phyloP scores from a whole-genome alignment of 2,113 vertebrate species.

The Monopterus albus region DNA sequence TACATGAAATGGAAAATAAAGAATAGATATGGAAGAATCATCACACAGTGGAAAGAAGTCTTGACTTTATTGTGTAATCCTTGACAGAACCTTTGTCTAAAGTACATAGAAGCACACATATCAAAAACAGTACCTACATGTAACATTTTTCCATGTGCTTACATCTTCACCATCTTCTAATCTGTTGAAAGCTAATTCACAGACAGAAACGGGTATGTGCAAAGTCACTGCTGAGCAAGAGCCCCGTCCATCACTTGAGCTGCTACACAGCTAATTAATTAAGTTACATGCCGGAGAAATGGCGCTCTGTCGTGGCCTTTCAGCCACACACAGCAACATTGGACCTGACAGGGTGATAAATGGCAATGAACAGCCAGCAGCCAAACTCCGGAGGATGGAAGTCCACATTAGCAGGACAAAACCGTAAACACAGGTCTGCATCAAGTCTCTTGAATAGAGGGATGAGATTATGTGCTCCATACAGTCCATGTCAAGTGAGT shows the following conservation, averaged over 20 bases:
- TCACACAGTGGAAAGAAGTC: too few relatives aligned
- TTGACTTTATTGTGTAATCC: too few relatives aligned
- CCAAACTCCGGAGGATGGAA: conserved; percentile 9
- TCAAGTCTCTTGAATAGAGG: background rate
- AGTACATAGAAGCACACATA: background rate
- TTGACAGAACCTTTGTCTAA: too few relatives aligned
- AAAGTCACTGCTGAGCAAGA: conserved; percentile 22
- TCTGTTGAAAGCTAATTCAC: conserved; percentile 8
- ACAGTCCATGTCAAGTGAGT: conserved; percentile 11
- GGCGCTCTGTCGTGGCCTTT: conserved; percentile 55
- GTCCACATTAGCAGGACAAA: conserved; percentile 3
- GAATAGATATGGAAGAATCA: background rate
- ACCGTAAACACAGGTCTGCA: background rate
- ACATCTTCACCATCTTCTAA: background rate
- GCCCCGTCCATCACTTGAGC: conserved; percentile 57
- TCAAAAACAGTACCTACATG: background rate
- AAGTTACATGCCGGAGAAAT: conserved; percentile 67
- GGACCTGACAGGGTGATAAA: conserved; percentile 57
- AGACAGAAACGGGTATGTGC: conserved; percentile 2
- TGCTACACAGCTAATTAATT: conserved; percentile 66
- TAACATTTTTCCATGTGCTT: background rate
- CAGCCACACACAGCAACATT: conserved; percentile 42
- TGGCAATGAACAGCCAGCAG: conserved; percentile 34
- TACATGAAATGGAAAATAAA: background rate
- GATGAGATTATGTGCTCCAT: background rate